phyloP scores from a whole-genome alignment of 2,888 invertebrate genomes.

The Galeopsomyia nigrocyanea region DNA sequence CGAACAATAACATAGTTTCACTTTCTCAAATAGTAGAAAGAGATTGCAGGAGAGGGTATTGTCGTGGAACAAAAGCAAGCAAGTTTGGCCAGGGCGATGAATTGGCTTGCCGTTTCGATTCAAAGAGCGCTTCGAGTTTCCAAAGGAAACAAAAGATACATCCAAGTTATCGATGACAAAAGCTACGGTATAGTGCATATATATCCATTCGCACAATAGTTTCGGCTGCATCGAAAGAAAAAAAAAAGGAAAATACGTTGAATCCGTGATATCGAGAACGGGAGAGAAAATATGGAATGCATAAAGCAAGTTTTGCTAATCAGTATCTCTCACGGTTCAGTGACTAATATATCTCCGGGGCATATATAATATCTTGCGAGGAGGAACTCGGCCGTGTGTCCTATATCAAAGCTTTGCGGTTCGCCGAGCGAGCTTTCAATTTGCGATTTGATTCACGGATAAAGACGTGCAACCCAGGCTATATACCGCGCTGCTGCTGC shows the following conservation, averaged over 20 bases:
- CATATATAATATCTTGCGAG: constrained; percentile 11
- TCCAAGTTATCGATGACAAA: constrained; percentile 30
- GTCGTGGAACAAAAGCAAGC: constrained; percentile 45
- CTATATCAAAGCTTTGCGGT: constrained; percentile 50
- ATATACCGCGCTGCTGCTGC: not conserved
- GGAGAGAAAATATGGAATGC: not conserved
- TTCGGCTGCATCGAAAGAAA: not conserved
- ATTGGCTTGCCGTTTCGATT: constrained; percentile 47
- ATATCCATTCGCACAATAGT: not conserved
- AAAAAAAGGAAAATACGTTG: constrained; percentile 1
- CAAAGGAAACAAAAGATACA: constrained; percentile 38
- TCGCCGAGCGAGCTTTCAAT: constrained; percentile 39
- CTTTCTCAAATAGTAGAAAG: not conserved
- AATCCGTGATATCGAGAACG: not conserved
- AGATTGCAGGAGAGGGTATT: constrained; percentile 8
- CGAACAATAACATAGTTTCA: too few species aligned
- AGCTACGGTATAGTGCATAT: not conserved
- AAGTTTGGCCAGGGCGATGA: constrained; percentile 45
- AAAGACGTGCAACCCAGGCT: constrained; percentile 4
- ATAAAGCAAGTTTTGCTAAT: constrained; percentile 13
- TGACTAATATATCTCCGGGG: constrained; percentile 11
- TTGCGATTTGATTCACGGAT: constrained; percentile 38
- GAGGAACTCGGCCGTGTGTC: constrained; percentile 9
- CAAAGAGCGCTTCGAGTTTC: constrained; percentile 47
- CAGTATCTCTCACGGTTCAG: constrained; percentile 32